Percentiles rank a stretch among this genome's conserved stretches.
These are phyloP conservation scores for Diuraphis noxia DNA, from an alignment of 1,140 invertebrate species.

Conservation along the genomic window DNA sequence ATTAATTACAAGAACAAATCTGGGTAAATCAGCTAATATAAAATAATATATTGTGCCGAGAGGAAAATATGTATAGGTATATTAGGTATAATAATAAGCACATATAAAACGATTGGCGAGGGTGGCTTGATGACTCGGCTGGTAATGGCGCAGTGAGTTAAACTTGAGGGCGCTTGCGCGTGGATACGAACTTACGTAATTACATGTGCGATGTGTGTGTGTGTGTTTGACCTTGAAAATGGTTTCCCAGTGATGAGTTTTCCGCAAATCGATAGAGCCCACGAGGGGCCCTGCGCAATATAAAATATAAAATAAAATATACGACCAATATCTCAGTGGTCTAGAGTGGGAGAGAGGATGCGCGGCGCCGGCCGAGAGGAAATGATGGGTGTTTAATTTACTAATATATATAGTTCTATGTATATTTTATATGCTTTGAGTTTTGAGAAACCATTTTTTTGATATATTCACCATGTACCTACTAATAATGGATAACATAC, in stretches of 20 bases:
- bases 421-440: neutral
- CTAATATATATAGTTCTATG: too few species aligned
- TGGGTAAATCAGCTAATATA: neutral
- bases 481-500: neutral
- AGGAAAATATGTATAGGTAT: neutral
- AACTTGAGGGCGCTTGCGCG: neutral
- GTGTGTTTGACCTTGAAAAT: constrained; percentile 43
- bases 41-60: neutral
- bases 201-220: neutral
- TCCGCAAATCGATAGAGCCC: constrained; percentile 41
- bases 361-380: neutral
- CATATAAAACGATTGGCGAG: neutral
- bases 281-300: neutral
- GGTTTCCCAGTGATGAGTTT: constrained; percentile 37
- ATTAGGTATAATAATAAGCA: neutral
- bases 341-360: neutral
- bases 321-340: neutral
- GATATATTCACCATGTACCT: neutral
- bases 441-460: neutral
- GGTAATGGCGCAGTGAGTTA: neutral
- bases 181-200: neutral
- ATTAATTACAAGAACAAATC: neutral
- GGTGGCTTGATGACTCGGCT: too few species aligned
- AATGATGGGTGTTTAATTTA: too few species aligned
- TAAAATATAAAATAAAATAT: neutral